Base-by-base conservation (phyloP, 92 coral and sea anemone genomes). In the Porites evermanni region DNA sequence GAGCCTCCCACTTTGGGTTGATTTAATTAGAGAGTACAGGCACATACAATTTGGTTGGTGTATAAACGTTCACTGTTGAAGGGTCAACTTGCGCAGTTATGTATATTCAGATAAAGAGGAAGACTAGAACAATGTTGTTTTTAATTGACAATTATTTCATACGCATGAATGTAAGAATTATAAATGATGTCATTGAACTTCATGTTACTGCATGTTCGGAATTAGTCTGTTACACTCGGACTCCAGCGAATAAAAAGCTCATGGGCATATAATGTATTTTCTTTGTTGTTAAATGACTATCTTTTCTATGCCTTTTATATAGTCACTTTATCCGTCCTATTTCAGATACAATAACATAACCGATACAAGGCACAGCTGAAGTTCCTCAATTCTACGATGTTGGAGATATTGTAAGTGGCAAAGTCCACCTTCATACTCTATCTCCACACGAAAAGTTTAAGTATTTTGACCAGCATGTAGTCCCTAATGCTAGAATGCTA, bases 1-100 rank as follows among this genome's bases (percentile, higher is more conserved):
- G 77, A 72, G 64, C 80, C 81, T 70, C 80, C 74, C 77, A 74
- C 88, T 60, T 78, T 75, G 88, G 81, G 59, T 74, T 73, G 88
- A 84, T 53, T 74, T 84, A 53, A 72, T 84, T 78, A 73, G 81
- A 61, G 72, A 84, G 79, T 70, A 84, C 67, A 75, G 60, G 50
- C 69, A 84, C 78, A 74, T 65, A 60, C 51, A 74, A 74, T 84
- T 63, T 75, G 88, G 88, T 61, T 78, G 78, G 63, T 64, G 77
- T 64, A 78, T 84, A 58, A 61, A 52, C 73, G 77, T 79, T 70
- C 88, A 84, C 52, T 47, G 71, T 65, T 75, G 70, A 73, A 84
- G 81, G 80, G 79, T 64, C 72, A 74, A 73, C 88, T 67, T 84
- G 81, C 72, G 75, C 77, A 74, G 78, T 70, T 84, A 73, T 75